Base-by-base conservation (phyloP, 2,113 vertebrate species). In the Excalfactoria chinensis region DNA sequence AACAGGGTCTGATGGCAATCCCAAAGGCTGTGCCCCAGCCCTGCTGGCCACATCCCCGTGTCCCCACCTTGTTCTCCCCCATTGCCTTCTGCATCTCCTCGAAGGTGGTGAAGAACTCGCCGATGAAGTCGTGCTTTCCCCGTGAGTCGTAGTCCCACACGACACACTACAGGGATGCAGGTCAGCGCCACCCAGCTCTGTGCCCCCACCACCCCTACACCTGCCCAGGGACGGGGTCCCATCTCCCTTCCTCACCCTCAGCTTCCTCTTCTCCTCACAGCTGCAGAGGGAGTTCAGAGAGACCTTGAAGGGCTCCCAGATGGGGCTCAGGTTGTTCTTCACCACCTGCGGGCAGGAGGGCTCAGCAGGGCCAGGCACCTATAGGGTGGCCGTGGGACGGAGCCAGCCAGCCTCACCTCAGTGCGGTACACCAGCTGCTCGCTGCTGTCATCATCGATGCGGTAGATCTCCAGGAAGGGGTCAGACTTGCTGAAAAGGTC, bases 401-500 rank as follows among this genome's bases (percentile, higher is more conserved):
- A 4, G 16, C 22, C 43, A 1, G 1, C 35, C 7, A 10, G 15
- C 25, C 96, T 96, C 92, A 99, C 99, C 98, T 99, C 99, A 0
- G 99, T 99, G 96, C 99, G 98, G 94, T 99, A 98, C 56, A 99
- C 98, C 70, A 99, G 98, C 97, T 99, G 99, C 95, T 99, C 98
- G 0, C 98, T 98, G 35, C 94, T 92, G 43, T 99, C 99, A 0
- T 99, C 98, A 0, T 99, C 98, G 32, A 98, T 93, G 74, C 98
- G 98, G 91, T 98, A 99, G 59, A 99, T 98, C 97, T 99, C 99
- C 97, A 99, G 96, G 96, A 99, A 99, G 23, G 99, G 99, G 87
- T 99, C 99, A 0, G 99, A 99, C 97, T 99, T 99, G 96, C 99
- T 99, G 98, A 99, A 99, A 92, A 99, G 98, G 91, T 99, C 99